These are phyloP conservation scores for Stichodactyla mertensii DNA, from an alignment of 64 coral and sea anemone species.

Conservation along the genomic window DNA sequence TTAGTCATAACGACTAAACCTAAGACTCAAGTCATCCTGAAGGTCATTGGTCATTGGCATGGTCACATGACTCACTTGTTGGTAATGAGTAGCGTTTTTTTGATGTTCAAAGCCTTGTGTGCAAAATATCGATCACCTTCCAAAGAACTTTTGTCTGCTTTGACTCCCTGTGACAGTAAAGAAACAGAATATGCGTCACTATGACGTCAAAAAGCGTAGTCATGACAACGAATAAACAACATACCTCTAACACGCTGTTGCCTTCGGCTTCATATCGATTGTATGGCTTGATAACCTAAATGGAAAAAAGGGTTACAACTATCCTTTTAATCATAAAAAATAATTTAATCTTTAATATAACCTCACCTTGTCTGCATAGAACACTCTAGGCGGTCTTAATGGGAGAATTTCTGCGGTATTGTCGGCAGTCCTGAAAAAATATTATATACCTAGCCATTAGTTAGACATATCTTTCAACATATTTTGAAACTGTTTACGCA, in stretches of 20 bases:
- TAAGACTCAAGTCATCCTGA: too few species aligned
- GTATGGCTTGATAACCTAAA: conserved; percentile 91
- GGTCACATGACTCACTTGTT: conserved; percentile 70
- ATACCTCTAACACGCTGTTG: conserved; percentile 67
- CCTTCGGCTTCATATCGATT: conserved; percentile 76
- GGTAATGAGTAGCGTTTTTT: conserved; percentile 72
- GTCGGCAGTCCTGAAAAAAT: conserved; percentile 54
- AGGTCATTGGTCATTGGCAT: too few species aligned
- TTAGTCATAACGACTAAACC: too few species aligned
- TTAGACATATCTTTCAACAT: too few species aligned
- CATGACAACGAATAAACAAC: neutral
- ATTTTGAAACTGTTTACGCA: too few species aligned
- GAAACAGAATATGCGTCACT: neutral
- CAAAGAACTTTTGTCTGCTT: conserved; percentile 57
- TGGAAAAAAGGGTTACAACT: neutral
- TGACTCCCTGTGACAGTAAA: conserved; percentile 30
- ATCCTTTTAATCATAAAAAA: neutral
- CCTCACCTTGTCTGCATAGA: conserved; percentile 87
- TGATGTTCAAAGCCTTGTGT: conserved; percentile 57
- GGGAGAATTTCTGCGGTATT: conserved; percentile 49
- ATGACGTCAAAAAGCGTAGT: neutral
- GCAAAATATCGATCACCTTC: conserved; percentile 64
- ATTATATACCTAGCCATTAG: neutral
- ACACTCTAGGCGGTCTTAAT: conserved; percentile 70
- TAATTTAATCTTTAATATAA: neutral